phyloP scores from a whole-genome alignment of 2,797 vertebrate species.

The Carcharodon carcharias region DNA sequence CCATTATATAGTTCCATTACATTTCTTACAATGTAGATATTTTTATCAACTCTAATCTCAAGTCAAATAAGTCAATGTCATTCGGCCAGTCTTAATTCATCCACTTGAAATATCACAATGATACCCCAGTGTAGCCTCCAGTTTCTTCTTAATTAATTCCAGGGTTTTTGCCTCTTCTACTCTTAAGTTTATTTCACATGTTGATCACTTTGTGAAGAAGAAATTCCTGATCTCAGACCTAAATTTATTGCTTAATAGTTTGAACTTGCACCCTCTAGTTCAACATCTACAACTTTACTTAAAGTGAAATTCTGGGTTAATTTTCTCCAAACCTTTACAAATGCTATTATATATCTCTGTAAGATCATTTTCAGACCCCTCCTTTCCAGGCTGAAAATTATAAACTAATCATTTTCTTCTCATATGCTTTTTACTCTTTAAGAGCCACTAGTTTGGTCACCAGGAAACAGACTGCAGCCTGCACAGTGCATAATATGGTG shows the following conservation, averaged over 20 bases:
- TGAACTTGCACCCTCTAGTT: not conserved
- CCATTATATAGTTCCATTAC: not conserved
- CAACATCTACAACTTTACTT: not conserved
- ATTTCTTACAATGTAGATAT: not conserved
- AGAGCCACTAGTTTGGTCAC: not conserved
- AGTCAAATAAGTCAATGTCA: not conserved
- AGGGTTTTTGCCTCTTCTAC: not conserved
- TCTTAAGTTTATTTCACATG: not conserved
- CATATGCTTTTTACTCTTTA: not conserved
- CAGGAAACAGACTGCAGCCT: not conserved
- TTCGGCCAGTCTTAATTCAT: not conserved
- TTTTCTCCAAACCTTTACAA: not conserved
- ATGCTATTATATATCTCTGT: not conserved
- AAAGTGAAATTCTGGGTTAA: not conserved
- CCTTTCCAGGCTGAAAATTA: not conserved
- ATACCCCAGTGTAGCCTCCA: not conserved
- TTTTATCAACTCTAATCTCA: not conserved
- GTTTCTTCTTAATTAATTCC: not conserved
- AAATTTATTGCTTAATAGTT: not conserved
- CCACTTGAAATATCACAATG: not conserved
- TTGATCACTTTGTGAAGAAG: not conserved
- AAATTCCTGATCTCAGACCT: not conserved
- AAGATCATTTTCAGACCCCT: not conserved
- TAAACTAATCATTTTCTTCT: not conserved
- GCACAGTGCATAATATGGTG: not conserved